Evolutionary conservation across 2,888 invertebrate species (phyloP).

Genomic region (Empis stercorea): DNA sequence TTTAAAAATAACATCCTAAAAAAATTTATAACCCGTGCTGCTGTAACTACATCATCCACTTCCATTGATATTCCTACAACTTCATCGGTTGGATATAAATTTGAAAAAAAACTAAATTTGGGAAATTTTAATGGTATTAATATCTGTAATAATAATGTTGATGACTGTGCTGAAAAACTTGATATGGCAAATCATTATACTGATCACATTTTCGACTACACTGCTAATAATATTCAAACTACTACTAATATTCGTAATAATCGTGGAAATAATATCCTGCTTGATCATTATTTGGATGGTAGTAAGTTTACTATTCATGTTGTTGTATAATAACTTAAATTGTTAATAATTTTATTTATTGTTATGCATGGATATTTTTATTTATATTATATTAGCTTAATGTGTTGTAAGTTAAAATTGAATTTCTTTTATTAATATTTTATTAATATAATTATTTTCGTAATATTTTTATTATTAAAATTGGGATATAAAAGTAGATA

Average conservation of each 20-base stretch:
- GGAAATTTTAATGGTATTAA: no score
- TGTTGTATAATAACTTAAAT: no score
- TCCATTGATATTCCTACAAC: constrained; percentile 12
- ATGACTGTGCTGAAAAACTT: background rate
- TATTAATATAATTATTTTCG: no score
- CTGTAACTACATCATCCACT: constrained; percentile 13
- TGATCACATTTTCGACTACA: background rate
- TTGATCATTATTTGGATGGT: constrained; percentile 29
- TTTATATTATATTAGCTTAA: background rate
- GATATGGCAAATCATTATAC: background rate
- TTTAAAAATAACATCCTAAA: constrained; percentile 13
- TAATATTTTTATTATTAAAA: no score
- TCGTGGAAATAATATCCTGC: constrained; percentile 13
- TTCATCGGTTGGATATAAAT: constrained; percentile 3
- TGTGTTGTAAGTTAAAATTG: no score
- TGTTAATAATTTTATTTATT: background rate
- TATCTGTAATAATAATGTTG: no score
- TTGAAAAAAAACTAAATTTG: background rate
- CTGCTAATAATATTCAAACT: constrained; percentile 5
- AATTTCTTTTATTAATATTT: no score
- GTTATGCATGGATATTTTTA: background rate
- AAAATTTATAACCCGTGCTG: constrained; percentile 6
- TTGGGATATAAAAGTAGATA: no score
- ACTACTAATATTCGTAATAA: background rate
- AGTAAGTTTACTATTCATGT: constrained; percentile 25